phyloP scores from a whole-genome alignment of 2,888 invertebrate species.

The Acleris literana region DNA sequence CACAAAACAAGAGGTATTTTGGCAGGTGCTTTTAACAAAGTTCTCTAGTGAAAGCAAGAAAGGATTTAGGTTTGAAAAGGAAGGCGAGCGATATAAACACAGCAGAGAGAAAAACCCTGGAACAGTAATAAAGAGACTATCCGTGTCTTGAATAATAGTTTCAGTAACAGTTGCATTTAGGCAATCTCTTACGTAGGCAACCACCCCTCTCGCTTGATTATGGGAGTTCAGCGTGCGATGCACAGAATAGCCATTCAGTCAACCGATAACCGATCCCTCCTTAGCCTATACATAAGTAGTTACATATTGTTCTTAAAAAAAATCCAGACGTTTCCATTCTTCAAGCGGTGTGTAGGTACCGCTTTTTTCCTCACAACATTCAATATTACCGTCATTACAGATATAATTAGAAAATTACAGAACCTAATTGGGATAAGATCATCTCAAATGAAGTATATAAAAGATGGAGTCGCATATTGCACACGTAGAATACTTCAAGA shows the following conservation, averaged over 20 bases:
- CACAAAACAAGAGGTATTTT: slow-evolving; percentile 4
- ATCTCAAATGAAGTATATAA: slow-evolving; percentile 26
- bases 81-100: slow-evolving; percentile 38
- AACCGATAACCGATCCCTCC: background rate
- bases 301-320: background rate
- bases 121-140: slow-evolving; percentile 30
- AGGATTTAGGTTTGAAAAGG: slow-evolving; percentile 20
- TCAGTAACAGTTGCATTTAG: slow-evolving; percentile 31
- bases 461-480: slow-evolving; percentile 6
- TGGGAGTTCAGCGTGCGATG: background rate
- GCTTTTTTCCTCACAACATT: background rate
- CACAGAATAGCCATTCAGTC: background rate
- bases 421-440: slow-evolving; percentile 24
- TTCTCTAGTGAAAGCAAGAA: slow-evolving; percentile 31
- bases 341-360: background rate
- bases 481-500: slow-evolving; percentile 8
- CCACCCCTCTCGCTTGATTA: slow-evolving; percentile 38
- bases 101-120: slow-evolving; percentile 17
- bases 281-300: no score
- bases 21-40: background rate
- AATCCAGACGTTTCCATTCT: background rate
- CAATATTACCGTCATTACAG: background rate
- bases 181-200: slow-evolving; percentile 29
- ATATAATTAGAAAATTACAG: slow-evolving; percentile 29
- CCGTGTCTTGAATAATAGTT: slow-evolving; percentile 27